Evolutionary conservation across 2,797 vertebrate genomes (phyloP).

Genomic region (Eulemur rubriventer): DNA sequence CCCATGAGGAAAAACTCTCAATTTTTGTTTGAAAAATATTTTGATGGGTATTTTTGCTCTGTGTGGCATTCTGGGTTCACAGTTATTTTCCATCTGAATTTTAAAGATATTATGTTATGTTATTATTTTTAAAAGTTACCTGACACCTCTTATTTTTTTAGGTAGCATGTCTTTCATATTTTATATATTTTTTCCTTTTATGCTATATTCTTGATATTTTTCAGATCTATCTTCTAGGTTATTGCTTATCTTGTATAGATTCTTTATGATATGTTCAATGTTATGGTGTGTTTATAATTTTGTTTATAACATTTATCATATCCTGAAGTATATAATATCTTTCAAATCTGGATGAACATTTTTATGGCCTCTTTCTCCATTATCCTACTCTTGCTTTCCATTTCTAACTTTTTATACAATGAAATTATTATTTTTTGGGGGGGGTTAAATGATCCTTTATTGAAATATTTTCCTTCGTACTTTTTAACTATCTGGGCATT

Average conservation of each 20-base stretch:
- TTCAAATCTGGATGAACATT: neutral
- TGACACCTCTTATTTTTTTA: neutral
- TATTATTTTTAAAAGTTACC: neutral
- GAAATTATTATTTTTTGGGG: too few relatives aligned
- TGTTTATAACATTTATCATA: neutral
- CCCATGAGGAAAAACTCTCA: neutral
- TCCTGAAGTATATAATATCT: neutral
- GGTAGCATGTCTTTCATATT: neutral
- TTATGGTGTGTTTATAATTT: neutral
- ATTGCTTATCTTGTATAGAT: neutral
- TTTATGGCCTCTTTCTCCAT: neutral
- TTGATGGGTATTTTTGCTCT: constrained; percentile 24
- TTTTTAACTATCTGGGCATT: too few relatives aligned
- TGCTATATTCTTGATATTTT: neutral
- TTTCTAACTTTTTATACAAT: neutral
- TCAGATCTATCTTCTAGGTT: neutral
- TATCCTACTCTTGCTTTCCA: neutral
- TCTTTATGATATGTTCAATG: neutral
- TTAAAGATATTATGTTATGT: neutral
- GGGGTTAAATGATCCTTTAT: too few relatives aligned
- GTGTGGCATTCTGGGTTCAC: neutral
- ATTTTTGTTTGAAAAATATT: constrained; percentile 1
- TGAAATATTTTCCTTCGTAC: too few relatives aligned
- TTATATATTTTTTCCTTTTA: neutral
- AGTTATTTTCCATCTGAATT: neutral